These are phyloP conservation scores for Geotrypetes seraphini DNA, from an alignment of 2,797 vertebrate genomes.

Conservation along the genomic window DNA sequence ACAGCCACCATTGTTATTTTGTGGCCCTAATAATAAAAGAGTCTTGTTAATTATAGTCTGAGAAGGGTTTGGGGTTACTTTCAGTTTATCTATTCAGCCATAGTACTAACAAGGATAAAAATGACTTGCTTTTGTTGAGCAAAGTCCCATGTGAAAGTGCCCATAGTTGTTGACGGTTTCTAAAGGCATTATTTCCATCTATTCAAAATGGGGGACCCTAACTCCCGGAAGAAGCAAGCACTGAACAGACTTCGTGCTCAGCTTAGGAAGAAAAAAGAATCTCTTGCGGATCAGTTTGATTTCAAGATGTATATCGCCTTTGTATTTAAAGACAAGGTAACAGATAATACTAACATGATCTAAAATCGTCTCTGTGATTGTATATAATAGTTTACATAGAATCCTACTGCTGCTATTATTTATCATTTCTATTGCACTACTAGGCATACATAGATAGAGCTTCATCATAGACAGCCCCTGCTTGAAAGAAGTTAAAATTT, in stretches of 20 bases:
- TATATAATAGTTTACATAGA: too few relatives aligned
- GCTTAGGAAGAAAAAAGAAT: conserved; percentile 99
- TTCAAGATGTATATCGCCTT: conserved; percentile 99
- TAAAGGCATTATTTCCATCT: conserved; percentile 68
- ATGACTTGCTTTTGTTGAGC: conserved; percentile 73
- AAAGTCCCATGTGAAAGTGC: conserved; percentile 59
- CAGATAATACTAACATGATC: too few relatives aligned
- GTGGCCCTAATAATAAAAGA: conserved; percentile 42
- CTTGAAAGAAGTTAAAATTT: too few relatives aligned
- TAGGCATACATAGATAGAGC: too few relatives aligned
- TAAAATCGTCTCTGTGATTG: too few relatives aligned
- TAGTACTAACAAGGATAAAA: conserved; percentile 65
- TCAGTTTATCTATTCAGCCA: conserved; percentile 51
- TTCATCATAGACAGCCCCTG: too few relatives aligned
- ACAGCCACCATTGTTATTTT: conserved; percentile 42
- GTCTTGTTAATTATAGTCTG: conserved; percentile 47
- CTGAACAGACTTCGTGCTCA: conserved; percentile 98
- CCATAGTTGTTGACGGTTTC: conserved; percentile 64
- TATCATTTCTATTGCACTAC: too few relatives aligned
- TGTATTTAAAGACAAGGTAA: conserved; percentile 99
- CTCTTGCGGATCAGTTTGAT: conserved; percentile 99
- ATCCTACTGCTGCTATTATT: too few relatives aligned
- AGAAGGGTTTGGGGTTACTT: conserved; percentile 44
- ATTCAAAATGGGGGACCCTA: conserved; percentile 95
- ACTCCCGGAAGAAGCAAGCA: conserved; percentile 97